Evolutionary conservation across 2,113 vertebrate species (phyloP).

Genomic region (Odontesthes bonariensis): DNA sequence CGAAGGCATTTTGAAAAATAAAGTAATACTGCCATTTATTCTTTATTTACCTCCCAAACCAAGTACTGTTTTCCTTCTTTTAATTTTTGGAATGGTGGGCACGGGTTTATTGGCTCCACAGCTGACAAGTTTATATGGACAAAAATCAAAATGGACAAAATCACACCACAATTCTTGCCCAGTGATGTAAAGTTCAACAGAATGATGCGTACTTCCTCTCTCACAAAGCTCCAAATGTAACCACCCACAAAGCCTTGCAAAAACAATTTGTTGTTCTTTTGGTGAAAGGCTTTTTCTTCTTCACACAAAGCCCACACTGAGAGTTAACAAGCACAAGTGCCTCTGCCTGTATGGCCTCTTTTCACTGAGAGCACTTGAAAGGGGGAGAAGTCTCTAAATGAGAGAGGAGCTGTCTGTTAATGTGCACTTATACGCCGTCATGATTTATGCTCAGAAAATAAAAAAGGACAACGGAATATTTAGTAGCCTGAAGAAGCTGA

Average conservation of each 20-base stretch:
- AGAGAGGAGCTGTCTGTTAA: background rate
- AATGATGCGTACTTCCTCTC: background rate
- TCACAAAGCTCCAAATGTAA: slow-evolving; percentile 1
- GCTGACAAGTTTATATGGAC: no score
- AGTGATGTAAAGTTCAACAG: background rate
- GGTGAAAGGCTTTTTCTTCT: background rate
- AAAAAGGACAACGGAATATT: background rate
- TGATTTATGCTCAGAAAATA: background rate
- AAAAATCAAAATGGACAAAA: background rate
- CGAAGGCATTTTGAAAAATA: no score
- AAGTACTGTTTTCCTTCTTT: no score
- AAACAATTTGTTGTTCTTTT: slow-evolving; percentile 2
- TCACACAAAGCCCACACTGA: slow-evolving; percentile 19
- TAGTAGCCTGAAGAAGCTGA: background rate
- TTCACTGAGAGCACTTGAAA: slow-evolving; percentile 32
- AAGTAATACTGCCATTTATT: no score
- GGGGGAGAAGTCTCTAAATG: background rate
- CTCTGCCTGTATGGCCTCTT: background rate
- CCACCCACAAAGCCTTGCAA: slow-evolving; percentile 9
- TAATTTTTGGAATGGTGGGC: no score
- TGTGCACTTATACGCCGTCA: background rate
- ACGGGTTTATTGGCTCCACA: no score
- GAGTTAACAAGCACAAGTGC: slow-evolving; percentile 5
- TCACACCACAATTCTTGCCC: background rate
- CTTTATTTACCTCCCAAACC: no score